Percentiles rank a stretch among this genome's conserved stretches.
Conservation (phyloP, 23 tunicate species). For the Ascidia mentula region DNA sequence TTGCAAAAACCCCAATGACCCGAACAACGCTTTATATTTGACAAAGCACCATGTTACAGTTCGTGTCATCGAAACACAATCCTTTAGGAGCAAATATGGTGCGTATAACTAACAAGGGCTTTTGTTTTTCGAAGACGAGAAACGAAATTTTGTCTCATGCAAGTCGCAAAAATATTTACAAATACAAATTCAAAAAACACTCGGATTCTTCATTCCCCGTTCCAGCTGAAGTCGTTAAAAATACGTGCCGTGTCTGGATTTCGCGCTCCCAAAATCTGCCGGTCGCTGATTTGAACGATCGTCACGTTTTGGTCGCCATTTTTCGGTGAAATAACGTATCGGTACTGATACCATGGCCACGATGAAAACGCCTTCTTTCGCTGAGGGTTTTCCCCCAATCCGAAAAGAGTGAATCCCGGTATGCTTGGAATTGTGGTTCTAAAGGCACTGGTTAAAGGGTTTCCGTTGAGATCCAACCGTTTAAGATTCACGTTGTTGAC, state of each 20-base stretch:
- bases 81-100: no score
- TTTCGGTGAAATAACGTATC: neutral
- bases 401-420: neutral
- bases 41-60: no score
- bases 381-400: neutral
- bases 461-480: neutral
- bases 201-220: neutral
- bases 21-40: no score
- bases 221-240: neutral
- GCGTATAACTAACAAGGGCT: no score
- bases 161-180: no score
- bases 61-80: no score
- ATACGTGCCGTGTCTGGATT: neutral
- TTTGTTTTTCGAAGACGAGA: no score
- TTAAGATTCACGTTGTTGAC: neutral
- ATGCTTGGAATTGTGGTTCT: neutral
- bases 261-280: neutral
- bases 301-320: neutral
- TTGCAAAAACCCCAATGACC: no score
- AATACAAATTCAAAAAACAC: no score
- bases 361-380: neutral
- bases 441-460: neutral
- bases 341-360: conserved; percentile 8
- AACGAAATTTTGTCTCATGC: no score
- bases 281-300: neutral